phyloP scores from a whole-genome alignment of 2,113 vertebrate genomes.

The Trichechus manatus region DNA sequence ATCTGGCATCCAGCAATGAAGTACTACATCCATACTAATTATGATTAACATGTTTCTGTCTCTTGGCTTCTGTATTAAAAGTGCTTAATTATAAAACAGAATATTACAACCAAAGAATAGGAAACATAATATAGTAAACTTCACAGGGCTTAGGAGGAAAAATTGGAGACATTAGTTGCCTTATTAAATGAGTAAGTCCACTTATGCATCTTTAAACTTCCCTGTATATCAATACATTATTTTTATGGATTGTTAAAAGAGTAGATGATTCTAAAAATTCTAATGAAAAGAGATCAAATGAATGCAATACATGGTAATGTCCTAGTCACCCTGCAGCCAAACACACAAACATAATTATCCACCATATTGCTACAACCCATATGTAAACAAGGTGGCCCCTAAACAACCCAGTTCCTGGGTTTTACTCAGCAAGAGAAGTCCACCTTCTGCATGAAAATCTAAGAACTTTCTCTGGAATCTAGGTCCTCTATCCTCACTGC shows the following conservation, averaged over 20 bases:
- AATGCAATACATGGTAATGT: background rate
- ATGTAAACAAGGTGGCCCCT: background rate
- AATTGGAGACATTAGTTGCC: background rate
- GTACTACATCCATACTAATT: background rate
- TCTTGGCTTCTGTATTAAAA: constrained; percentile 9
- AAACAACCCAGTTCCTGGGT: background rate
- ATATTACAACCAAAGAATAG: background rate
- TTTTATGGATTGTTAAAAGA: background rate
- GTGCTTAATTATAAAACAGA: constrained; percentile 48
- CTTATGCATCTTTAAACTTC: background rate
- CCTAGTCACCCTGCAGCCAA: background rate
- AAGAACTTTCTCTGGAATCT: background rate
- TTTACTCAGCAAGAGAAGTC: constrained; percentile 6
- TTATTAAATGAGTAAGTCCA: background rate
- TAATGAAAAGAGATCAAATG: background rate
- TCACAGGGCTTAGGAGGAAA: background rate
- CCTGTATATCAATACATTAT: background rate
- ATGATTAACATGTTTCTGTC: background rate
- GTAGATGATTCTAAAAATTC: background rate
- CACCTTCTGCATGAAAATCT: background rate
- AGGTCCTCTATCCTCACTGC: background rate
- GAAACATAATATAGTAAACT: background rate
- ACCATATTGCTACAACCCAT: background rate
- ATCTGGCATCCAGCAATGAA: background rate
- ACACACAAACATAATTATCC: background rate